Evolutionary conservation across 2,797 vertebrate genomes (phyloP), one percentile per base, ranked within the genome.

Genomic region (Natrix natrix): DNA sequence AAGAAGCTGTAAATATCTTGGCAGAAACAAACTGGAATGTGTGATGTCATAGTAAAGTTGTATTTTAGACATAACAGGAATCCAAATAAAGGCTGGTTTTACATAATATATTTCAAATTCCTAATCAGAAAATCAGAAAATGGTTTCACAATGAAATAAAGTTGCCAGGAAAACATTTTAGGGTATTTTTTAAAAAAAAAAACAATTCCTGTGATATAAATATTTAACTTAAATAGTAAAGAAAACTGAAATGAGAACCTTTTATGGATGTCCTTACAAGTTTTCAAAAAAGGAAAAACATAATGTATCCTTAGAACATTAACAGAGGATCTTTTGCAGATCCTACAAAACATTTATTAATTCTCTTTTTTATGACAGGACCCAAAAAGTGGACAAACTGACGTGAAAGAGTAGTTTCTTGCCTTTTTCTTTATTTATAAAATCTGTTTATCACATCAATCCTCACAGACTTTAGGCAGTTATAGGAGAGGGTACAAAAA

Each of bases 1-100:
- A 94, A 74, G 93, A 93, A 91, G 43, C 89, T 74, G 55, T 61
- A 93, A 94, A 90, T 78, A 93, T 94, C 69, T 96, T 96, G 95
- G 95, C 94, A 95, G 94, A 94, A 93, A 93, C 94, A 89, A 94
- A 92, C 86, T 88, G 37, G 37, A 87, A 94, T 91, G 78, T n/a
- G 60, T 26, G 32, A 61, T 91, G 89, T 66, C 59, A 91, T 94
- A 91, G 87, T 92, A 93, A 92, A 74, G 2, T 74, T 74, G 32
- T 55, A 93, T 96, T 95, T 95, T 94, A 91, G 13, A 74, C 14
- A 17, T 37, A 74, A 17, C 2, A 17, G 69, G 32, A 74, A 74
- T 74, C 69, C 69, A 93, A 89, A 5, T 89, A 95, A 92, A 93
- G 90, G 91, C 26, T 56, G 88, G 13, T 17, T 94, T 95, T 11